Percentiles rank a stretch among this genome's conserved stretches.
Conservation (phyloP, 1,140 invertebrate genomes). For the Wiebesia pumilae region DNA sequence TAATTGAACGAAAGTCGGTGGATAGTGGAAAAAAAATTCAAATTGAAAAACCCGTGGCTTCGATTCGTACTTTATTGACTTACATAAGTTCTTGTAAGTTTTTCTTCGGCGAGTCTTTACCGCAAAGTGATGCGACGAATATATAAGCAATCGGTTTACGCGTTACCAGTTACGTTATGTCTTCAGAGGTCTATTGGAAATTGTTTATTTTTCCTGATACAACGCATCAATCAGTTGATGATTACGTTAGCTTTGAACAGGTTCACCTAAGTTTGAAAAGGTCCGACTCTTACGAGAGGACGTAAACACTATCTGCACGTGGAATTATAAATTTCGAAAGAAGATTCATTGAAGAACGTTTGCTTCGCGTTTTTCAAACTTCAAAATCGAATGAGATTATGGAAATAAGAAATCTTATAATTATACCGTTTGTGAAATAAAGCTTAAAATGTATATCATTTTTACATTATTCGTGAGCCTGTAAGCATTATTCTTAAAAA, state of each 20-base stretch:
- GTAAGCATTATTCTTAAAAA: too few species aligned
- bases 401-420: neutral
- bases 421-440: neutral
- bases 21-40: neutral
- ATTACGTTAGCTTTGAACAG: neutral
- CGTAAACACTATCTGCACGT: neutral
- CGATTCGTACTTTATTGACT: neutral
- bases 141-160: neutral
- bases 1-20: constrained; percentile 42
- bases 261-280: neutral
- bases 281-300: neutral
- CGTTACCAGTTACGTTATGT: neutral
- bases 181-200: neutral
- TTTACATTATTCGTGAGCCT: neutral
- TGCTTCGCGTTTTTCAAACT: neutral
- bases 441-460: neutral
- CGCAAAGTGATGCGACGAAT: neutral
- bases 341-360: neutral
- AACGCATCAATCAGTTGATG: neutral
- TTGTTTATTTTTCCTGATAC: neutral
- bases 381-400: neutral
- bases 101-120: neutral
- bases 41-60: neutral
- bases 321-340: neutral
- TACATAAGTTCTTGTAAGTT: neutral